phyloP scores from a whole-genome alignment of 1,140 invertebrate species.

The Episyrphus balteatus region DNA sequence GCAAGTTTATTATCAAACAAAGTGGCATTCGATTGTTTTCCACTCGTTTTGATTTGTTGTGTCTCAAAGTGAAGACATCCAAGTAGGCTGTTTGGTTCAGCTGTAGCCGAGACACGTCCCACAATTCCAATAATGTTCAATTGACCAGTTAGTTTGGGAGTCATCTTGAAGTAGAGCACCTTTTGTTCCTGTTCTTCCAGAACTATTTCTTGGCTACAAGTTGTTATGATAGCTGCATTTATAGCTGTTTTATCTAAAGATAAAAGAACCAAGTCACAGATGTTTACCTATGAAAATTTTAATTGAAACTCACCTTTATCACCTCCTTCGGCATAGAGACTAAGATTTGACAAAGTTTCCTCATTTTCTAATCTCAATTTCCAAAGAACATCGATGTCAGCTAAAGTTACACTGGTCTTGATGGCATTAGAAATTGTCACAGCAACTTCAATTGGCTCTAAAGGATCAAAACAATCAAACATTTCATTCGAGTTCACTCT shows the following conservation, averaged over 20 bases:
- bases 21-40: constrained; percentile 38
- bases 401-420: constrained; percentile 59
- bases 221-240: constrained; percentile 34
- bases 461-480: constrained; percentile 23
- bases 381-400: constrained; percentile 72
- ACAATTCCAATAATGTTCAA: constrained; percentile 37
- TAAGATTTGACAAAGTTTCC: constrained; percentile 32
- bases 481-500: not conserved
- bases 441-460: constrained; percentile 71
- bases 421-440: constrained; percentile 69
- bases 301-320: constrained; percentile 15
- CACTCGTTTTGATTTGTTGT: constrained; percentile 36
- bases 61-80: constrained; percentile 53
- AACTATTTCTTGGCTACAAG: constrained; percentile 33
- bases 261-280: constrained; percentile 21
- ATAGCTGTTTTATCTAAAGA: constrained; percentile 24
- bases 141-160: constrained; percentile 37
- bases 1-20: constrained; percentile 47
- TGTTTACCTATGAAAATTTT: constrained; percentile 9
- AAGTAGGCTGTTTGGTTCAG: constrained; percentile 37
- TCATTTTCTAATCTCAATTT: constrained; percentile 45
- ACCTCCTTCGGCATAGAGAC: constrained; percentile 26
- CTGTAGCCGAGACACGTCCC: constrained; percentile 33
- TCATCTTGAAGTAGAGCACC: constrained; percentile 37
- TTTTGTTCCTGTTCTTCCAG: constrained; percentile 34